These are phyloP conservation scores for Agelastica alni DNA, from an alignment of 2,888 invertebrate species.

Conservation along the genomic window DNA sequence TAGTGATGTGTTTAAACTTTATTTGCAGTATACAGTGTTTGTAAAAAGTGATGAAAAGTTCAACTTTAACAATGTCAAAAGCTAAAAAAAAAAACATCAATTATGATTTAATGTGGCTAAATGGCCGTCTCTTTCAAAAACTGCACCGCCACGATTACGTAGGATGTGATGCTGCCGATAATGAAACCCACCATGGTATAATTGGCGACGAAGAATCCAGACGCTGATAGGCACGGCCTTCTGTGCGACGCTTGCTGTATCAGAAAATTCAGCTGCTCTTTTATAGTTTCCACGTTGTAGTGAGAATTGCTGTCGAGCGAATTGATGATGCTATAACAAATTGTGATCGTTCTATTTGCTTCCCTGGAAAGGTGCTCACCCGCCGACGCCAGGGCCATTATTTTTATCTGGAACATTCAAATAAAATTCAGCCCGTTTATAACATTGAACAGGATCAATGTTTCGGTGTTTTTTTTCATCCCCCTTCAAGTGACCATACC, in stretches of 20 bases:
- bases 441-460: too few species aligned
- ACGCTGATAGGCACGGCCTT: constrained; percentile 13
- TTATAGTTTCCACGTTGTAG: constrained; percentile 2
- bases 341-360: neutral
- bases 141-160: constrained; percentile 24
- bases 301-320: neutral
- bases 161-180: constrained; percentile 24
- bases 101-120: too few species aligned
- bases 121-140: constrained; percentile 8
- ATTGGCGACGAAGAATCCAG: constrained; percentile 25
- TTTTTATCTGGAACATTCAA: neutral
- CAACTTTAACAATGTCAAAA: too few species aligned
- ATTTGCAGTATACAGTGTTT: too few species aligned
- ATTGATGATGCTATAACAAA: neutral
- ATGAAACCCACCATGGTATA: constrained; percentile 26
- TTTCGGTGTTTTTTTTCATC: too few species aligned
- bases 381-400: neutral
- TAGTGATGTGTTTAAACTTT: too few species aligned
- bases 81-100: too few species aligned
- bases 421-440: too few species aligned
- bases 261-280: constrained; percentile 9
- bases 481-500: too few species aligned
- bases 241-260: constrained; percentile 18
- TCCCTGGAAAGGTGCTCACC: neutral
- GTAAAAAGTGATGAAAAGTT: too few species aligned